These are phyloP conservation scores for Protomyctophum bolini DNA, from an alignment of 2,113 vertebrate species.

Conservation along the genomic window DNA sequence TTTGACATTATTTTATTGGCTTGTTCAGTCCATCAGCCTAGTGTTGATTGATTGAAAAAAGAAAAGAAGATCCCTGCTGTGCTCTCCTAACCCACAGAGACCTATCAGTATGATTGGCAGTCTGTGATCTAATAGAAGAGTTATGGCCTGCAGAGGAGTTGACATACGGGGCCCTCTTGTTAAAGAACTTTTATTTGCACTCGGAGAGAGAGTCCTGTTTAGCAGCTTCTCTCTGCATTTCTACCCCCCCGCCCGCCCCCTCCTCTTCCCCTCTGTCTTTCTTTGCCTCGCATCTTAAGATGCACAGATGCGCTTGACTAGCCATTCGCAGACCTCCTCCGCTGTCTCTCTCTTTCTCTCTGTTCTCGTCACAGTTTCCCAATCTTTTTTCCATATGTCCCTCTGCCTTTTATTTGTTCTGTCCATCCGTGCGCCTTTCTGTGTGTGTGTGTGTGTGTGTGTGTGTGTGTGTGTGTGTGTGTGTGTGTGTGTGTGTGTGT, in stretches of 20 bases:
- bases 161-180: constrained; percentile 26
- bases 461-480: neutral
- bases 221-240: constrained; percentile 5
- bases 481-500: neutral
- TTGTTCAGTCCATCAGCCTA: constrained; percentile 38
- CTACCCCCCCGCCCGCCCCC: constrained; percentile 4
- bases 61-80: neutral
- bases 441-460: neutral
- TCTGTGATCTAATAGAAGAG: constrained; percentile 32
- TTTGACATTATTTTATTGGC: constrained; percentile 51
- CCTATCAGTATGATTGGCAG: constrained; percentile 39
- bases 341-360: constrained; percentile 31
- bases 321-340: constrained; percentile 35
- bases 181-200: constrained; percentile 59
- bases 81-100: constrained; percentile 18
- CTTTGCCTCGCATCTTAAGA: constrained; percentile 38
- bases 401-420: constrained; percentile 4
- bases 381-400: constrained; percentile 59
- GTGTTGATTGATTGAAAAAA: constrained; percentile 18
- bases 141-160: constrained; percentile 20
- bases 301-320: constrained; percentile 48
- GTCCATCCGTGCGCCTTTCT: constrained; percentile 45
- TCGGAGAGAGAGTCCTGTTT: constrained; percentile 14
- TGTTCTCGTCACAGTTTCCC: constrained; percentile 29
- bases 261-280: neutral